Conservation (phyloP, 2,888 invertebrate genomes). For the Hyposoter dolosus region DNA sequence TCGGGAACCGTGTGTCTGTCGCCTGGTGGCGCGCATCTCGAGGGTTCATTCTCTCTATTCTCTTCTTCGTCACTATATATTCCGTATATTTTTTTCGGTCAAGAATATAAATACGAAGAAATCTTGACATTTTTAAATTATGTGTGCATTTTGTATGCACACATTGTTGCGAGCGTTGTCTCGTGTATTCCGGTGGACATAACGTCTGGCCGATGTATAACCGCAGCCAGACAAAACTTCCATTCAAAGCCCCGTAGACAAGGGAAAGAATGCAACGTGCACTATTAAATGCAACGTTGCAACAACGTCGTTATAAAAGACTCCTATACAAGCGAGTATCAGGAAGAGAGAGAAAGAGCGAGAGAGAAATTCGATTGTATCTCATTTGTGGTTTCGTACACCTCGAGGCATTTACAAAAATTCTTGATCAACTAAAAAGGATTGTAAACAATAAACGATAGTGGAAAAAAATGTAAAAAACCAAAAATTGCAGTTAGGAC, state of each 20-base stretch:
- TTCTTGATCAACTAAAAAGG: background rate
- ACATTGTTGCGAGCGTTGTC: conserved; percentile 53
- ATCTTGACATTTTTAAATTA: background rate
- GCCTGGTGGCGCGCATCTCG: background rate
- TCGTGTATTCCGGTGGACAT: conserved; percentile 25
- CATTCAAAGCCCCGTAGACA: conserved; percentile 43
- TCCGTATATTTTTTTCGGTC: background rate
- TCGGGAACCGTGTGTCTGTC: conserved; percentile 34
- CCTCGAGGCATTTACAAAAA: background rate
- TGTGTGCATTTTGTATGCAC: background rate
- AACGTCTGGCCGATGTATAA: conserved; percentile 17
- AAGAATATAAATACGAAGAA: background rate
- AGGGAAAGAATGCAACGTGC: conserved; percentile 1
- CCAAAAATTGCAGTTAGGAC: no score
- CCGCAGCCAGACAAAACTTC: conserved; percentile 16
- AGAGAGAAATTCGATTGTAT: conserved; percentile 8
- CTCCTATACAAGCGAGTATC: background rate
- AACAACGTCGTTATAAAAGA: conserved; percentile 36
- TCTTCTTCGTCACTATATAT: background rate
- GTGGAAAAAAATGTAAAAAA: background rate
- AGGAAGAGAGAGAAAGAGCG: conserved; percentile 22
- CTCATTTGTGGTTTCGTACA: background rate
- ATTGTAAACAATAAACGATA: background rate
- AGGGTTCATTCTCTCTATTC: background rate
- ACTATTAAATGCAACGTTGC: conserved; percentile 16